Conservation (phyloP, 2,113 vertebrate genomes). For the Chitala chitala region DNA sequence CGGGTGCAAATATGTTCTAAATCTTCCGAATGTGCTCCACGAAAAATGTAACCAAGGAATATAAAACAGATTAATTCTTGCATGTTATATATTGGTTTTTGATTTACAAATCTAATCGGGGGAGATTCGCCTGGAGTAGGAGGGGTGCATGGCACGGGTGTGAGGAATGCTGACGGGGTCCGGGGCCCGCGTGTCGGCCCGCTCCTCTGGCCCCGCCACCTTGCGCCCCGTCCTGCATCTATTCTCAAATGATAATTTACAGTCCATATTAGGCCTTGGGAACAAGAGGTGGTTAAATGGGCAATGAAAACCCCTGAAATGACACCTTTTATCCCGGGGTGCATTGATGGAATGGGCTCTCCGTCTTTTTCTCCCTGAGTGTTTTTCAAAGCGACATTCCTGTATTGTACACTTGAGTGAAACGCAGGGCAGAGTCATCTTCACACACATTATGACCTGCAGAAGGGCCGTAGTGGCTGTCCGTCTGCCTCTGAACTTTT, state of each 20-base stretch:
- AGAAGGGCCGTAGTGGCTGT: slow-evolving; percentile 27
- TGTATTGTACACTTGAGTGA: slow-evolving; percentile 31
- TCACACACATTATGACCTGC: slow-evolving; percentile 30
- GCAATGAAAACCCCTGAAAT: slow-evolving; percentile 45
- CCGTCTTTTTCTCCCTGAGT: slow-evolving; percentile 23
- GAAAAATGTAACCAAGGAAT: slow-evolving; percentile 97
- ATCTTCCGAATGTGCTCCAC: slow-evolving; percentile 94
- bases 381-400: slow-evolving; percentile 40
- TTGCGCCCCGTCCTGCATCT: slow-evolving; percentile 27
- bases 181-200: slow-evolving; percentile 13
- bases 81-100: slow-evolving; percentile 95
- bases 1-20: slow-evolving; percentile 98
- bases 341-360: slow-evolving; percentile 36
- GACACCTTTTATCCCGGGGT: slow-evolving; percentile 40
- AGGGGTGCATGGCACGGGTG: slow-evolving; percentile 30
- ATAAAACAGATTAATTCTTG: slow-evolving; percentile 97
- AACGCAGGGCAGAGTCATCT: slow-evolving; percentile 28
- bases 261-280: slow-evolving; percentile 39
- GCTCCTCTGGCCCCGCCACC: background rate
- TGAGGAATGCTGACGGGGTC: slow-evolving; percentile 37
- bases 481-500: slow-evolving; percentile 34
- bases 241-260: slow-evolving; percentile 45
- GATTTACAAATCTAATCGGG: slow-evolving; percentile 97
- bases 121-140: slow-evolving; percentile 74
- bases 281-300: slow-evolving; percentile 44